Conservation (phyloP, 2,888 invertebrate species). For the Eurytoma adleriae region DNA sequence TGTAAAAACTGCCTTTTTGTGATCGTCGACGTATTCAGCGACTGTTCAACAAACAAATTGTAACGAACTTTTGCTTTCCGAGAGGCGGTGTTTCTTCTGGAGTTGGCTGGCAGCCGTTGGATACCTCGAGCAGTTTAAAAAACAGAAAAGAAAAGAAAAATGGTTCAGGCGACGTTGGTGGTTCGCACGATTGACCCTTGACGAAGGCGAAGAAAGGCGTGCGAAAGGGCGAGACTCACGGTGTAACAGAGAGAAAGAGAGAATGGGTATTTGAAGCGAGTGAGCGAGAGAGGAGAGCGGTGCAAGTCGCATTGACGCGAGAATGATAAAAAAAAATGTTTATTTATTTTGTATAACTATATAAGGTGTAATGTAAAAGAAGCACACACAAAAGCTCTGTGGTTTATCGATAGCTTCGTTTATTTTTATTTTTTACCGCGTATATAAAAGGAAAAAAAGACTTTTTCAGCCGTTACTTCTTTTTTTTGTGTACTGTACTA, state of each 20-base stretch:
- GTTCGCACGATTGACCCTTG: conserved; percentile 43
- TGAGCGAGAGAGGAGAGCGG: conserved; percentile 6
- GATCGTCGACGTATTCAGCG: conserved; percentile 23
- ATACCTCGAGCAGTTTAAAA: conserved; percentile 23
- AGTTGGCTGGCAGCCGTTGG: conserved; percentile 13
- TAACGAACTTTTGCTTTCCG: no score
- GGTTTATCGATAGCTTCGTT: neutral
- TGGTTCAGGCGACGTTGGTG: conserved; percentile 27
- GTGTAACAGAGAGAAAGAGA: conserved; percentile 35
- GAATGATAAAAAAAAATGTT: conserved; percentile 50
- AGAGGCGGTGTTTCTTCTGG: neutral
- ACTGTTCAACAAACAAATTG: conserved; percentile 5
- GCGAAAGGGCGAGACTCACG: neutral
- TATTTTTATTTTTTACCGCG: conserved; percentile 29
- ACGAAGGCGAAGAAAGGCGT: conserved; percentile 1
- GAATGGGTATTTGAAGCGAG: neutral
- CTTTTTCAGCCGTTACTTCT: no score
- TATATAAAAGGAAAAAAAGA: neutral
- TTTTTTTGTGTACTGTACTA: no score
- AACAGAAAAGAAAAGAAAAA: no score
- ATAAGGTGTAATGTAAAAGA: neutral
- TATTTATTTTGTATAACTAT: conserved; percentile 27
- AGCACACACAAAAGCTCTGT: conserved; percentile 17
- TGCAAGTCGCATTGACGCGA: conserved; percentile 46
- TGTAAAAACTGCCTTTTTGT: conserved; percentile 27